phyloP scores from a whole-genome alignment of 2,888 invertebrate species.

The Sminthurides aquaticus region DNA sequence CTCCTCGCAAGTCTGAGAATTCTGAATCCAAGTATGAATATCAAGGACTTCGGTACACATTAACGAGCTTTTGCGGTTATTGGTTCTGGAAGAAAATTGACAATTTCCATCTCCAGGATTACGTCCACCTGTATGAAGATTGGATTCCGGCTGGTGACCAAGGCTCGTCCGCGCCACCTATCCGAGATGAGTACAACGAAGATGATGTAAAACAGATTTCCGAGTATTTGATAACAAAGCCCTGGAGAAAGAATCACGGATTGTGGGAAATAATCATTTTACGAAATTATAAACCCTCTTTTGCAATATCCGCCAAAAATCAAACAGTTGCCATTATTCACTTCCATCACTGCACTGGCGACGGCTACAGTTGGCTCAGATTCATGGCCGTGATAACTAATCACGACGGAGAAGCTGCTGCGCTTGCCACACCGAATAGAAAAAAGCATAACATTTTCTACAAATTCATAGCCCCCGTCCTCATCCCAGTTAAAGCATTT shows the following conservation, averaged over 20 bases:
- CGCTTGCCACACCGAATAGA: neutral
- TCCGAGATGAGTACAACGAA: neutral
- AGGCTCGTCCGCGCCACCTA: too few relatives aligned
- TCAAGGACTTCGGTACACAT: neutral
- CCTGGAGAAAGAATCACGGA: neutral
- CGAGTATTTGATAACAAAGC: neutral
- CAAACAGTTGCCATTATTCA: neutral
- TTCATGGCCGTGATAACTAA: neutral
- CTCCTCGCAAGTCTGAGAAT: neutral
- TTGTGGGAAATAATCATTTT: neutral
- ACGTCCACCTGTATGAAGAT: neutral
- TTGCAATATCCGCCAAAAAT: neutral
- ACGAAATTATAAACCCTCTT: neutral
- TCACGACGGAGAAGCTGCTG: neutral
- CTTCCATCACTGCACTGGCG: neutral
- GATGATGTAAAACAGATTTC: neutral
- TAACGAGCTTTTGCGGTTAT: neutral
- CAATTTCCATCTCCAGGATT: neutral
- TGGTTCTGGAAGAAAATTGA: neutral
- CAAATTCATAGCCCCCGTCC: neutral
- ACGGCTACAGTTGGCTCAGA: neutral
- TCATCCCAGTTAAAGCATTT: neutral
- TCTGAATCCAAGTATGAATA: too few relatives aligned
- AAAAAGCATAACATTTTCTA: neutral
- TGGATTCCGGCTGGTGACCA: neutral